Evolutionary conservation across 2,888 invertebrate species (phyloP).

Genomic region (Hypsopygia costalis): DNA sequence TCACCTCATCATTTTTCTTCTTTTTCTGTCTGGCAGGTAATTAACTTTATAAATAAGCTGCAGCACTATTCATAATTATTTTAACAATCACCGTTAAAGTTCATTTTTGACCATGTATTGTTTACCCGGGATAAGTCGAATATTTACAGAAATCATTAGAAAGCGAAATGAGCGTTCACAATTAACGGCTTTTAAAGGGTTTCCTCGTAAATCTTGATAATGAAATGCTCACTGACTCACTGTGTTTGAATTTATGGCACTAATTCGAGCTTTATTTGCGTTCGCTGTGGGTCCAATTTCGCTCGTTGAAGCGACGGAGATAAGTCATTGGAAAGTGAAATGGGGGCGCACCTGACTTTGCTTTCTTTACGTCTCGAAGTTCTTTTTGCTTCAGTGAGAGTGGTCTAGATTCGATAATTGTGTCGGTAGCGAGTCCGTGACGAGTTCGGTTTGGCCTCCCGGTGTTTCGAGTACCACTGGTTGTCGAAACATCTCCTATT

Average conservation of each 20-base stretch:
- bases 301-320: conserved; percentile 34
- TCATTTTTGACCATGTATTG: conserved; percentile 1
- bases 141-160: conserved; percentile 46
- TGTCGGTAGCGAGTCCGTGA: conserved; percentile 69
- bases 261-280: conserved; percentile 29
- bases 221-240: conserved; percentile 53
- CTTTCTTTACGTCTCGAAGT: conserved; percentile 73
- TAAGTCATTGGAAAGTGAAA: conserved; percentile 78
- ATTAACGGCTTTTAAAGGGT: conserved; percentile 70
- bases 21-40: neutral
- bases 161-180: conserved; percentile 56
- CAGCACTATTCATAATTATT: neutral
- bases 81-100: conserved; percentile 11
- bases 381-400: conserved; percentile 78
- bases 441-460: conserved; percentile 48
- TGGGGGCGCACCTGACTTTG: conserved; percentile 76
- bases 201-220: conserved; percentile 72
- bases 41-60: neutral
- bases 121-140: conserved; percentile 10
- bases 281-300: conserved; percentile 39
- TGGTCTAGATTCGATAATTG: conserved; percentile 77
- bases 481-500: conserved; percentile 29
- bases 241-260: conserved; percentile 14
- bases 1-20: neutral
- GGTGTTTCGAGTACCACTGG: conserved; percentile 28